Evolutionary conservation across 2,888 invertebrate genomes (phyloP), one percentile per base, ranked within the genome.

Genomic region (Drosophila austrosaltans): DNA sequence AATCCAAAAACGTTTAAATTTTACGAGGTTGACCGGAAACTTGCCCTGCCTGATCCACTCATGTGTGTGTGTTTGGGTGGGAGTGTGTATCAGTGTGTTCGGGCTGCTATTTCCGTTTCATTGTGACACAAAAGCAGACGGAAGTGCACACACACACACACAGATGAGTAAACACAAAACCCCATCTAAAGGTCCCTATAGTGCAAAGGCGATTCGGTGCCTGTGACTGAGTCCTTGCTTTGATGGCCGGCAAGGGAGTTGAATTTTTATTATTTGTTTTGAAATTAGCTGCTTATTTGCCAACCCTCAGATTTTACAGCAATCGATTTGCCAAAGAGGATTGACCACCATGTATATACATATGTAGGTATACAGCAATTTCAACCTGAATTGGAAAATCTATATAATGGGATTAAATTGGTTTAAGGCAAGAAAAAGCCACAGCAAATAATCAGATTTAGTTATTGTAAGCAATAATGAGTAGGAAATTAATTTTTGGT

Each of bases 91-190:
- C 57, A 73, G 71, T 69, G 72, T 72, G 70, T 71, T 69, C 72
- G 66, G 66, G 69, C 79, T 75, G 77, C 73, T 75, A 78, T 79
- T 81, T 83, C 81, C 86, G 83, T 79, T 75, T 63, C 72, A 76
- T 66, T 81, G 77, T 76, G 81, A 76, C 74, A 76, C 76, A 79
- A 76, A 57, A 77, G 66, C 74, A 75, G 66, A 63, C 75, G 79
- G 81, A 82, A 84, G 72, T 82, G 62, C 77, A 75, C 60, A 58
- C n/a, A 53, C 42, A 16, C 57, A 36, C 36, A 28, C 28, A 66
- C 61, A 73, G 63, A 68, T 73, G 74, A 72, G 42, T 61, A 40
- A 66, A 62, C 72, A 73, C 72, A 62, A 56, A 44, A 57, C 72
- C 72, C 48, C 48, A 48, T 48, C 48, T 48, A 48, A 53, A 62